Conservation (phyloP, 2,113 vertebrate genomes). For the Amazona vittata region DNA sequence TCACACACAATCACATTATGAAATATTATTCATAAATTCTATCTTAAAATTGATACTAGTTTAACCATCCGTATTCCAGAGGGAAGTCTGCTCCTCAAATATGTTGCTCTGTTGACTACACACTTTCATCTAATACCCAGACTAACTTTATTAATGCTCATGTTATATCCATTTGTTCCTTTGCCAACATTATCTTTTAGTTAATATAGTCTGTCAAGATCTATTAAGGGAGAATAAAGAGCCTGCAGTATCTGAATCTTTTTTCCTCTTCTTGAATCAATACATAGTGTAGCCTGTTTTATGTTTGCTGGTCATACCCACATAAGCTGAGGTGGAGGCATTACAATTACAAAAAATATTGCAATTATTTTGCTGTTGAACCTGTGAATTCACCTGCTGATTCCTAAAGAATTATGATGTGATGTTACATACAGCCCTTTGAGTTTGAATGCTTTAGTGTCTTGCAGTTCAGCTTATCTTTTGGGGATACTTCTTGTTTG, state of each 20-base stretch:
- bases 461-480: background rate
- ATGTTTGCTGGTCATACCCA: background rate
- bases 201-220: background rate
- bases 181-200: background rate
- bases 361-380: background rate
- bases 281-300: background rate
- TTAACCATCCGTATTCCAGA: background rate
- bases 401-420: background rate
- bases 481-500: background rate
- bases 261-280: background rate
- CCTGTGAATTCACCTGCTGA: background rate
- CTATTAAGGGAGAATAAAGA: background rate
- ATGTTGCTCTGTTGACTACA: background rate
- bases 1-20: background rate
- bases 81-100: background rate
- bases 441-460: background rate
- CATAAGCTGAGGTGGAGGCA: background rate
- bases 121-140: background rate
- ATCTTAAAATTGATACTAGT: background rate
- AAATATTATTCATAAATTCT: background rate
- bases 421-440: background rate
- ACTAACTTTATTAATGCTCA: background rate
- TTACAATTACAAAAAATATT: background rate
- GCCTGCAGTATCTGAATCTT: background rate
- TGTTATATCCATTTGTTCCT: background rate